Evolutionary conservation across 2,113 vertebrate species (phyloP), one percentile per base, ranked within the genome.

Genomic region (Hepsetus odoe): DNA sequence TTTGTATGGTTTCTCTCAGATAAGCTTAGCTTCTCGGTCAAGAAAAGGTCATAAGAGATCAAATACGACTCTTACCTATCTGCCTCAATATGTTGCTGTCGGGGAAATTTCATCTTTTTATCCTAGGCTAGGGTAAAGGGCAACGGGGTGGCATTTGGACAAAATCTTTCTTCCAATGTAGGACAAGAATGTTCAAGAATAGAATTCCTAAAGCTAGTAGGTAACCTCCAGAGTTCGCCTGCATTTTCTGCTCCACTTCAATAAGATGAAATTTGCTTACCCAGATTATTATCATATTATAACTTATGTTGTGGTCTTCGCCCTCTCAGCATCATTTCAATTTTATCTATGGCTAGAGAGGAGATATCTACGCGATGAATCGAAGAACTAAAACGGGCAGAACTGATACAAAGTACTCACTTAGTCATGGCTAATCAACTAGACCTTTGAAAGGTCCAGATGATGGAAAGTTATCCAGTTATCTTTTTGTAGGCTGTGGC

Each of bases 31-130:
- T 10, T 53, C 75, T 40, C 71, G 73, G 77, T 70, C 84, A 79
- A 71, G 56, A 61, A 38, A 9, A 49, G 6, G 68, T 81, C 81
- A 82, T 79, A 82, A 42, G 62, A 73, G 77, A 86, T 87, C 79
- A 86, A 75, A 65, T 70, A 64, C 58, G 79, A 77, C 56, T 80
- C 84, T 87, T 86, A 85, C 87, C 84, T 78, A 78, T 81, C 51
- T 84, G 80, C 71, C 86, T 6, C 22, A 49, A 20, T 76, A 44
- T 66, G 49, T 65, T 38, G 38, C 46, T 5, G n/a, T 64, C 61
- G 5, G 12, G 2, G 18, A 22, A 33, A 22, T 65, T 33, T n/a
- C 32, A 33, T n/a, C 16, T 35, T 32, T 65, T 65, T 38, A 20
- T 32, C 18, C n/a, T 11, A 9, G 32, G 1, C 32, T 38, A 65